Evolutionary conservation across 2,113 vertebrate species (phyloP), one percentile per base, ranked within the genome.

Genomic region (Galbula dea): DNA sequence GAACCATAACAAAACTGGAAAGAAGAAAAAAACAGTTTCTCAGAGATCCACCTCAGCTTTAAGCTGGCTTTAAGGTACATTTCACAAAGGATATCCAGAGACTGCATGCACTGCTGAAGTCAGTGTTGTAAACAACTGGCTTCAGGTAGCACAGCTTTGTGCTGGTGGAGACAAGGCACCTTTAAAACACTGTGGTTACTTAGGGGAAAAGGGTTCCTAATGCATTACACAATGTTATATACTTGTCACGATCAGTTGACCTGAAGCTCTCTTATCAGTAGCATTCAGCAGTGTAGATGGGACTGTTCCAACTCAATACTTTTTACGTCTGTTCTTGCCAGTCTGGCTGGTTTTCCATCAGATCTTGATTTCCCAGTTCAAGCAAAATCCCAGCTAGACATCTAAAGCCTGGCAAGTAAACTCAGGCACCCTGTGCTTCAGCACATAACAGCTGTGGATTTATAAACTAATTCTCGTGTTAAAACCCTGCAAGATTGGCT

Each of bases 391-490:
- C 11, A 6, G 45, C 36, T 24, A 58, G 57, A 83, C 45, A 76
- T 82, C 41, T 55, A 71, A 94, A 71, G 41, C 36, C 71, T 88
- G 83, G 77, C 89, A 92, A 90, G 57, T 30, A 63, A 65, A 84
- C n/a, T 57, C 62, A 30, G 37, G 29, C 62, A 61, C 24, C 73
- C 46, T 26, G 10, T 19, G 55, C 75, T 54, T 83, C 89, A 71
- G 46, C 57, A 74, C 41, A 80, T 78, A 65, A 51, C 36, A 92
- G 73, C 62, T 82, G 59, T 37, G 71, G 68, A 84, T 80, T 86
- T 90, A 34, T 27, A 77, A 77, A 68, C 72, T 75, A 90, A 82
- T 88, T 74, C 73, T 78, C 90, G 68, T 88, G 65, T 83, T 85
- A 78, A 73, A 80, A 66, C 39, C 32, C 61, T 14, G 15, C 59